phyloP scores from a whole-genome alignment of 1,140 invertebrate species.

The Berghia stephanieae region DNA sequence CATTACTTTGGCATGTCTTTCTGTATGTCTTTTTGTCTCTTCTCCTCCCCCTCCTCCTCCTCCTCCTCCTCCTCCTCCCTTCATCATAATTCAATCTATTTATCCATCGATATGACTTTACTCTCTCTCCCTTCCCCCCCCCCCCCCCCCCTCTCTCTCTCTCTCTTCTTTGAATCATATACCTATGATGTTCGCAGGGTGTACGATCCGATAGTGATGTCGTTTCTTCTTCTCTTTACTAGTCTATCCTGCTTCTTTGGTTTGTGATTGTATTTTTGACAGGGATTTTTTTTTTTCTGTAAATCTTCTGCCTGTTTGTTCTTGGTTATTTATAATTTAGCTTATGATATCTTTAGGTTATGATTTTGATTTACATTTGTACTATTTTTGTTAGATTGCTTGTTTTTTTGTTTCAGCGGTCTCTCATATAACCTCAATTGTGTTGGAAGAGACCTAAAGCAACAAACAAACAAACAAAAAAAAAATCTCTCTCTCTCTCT shows the following conservation, averaged over 20 bases:
- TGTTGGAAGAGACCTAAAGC: too few relatives aligned
- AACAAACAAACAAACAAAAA: too few relatives aligned
- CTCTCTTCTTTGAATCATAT: not conserved
- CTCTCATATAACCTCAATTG: too few relatives aligned
- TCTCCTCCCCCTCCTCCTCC: not conserved
- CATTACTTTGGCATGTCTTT: not conserved
- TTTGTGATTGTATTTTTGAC: not conserved
- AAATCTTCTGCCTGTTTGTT: not conserved
- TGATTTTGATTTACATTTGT: too few relatives aligned
- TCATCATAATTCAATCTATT: not conserved
- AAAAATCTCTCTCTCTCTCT: too few relatives aligned
- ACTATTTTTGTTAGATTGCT: too few relatives aligned
- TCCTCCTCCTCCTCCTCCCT: not conserved
- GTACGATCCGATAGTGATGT: too few relatives aligned
- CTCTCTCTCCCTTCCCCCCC: not conserved
- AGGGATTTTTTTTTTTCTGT: not conserved
- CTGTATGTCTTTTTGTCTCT: not conserved
- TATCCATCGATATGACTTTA: not conserved
- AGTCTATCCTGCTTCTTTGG: not conserved
- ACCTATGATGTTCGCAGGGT: too few relatives aligned
- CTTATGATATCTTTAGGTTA: too few relatives aligned
- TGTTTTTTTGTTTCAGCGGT: too few relatives aligned
- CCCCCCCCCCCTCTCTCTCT: not conserved
- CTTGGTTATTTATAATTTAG: too few relatives aligned
- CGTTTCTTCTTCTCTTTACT: too few relatives aligned